Evolutionary conservation across 2,797 vertebrate genomes (phyloP), one percentile per base, ranked within the genome.

Genomic region (Heliangelus exortis): DNA sequence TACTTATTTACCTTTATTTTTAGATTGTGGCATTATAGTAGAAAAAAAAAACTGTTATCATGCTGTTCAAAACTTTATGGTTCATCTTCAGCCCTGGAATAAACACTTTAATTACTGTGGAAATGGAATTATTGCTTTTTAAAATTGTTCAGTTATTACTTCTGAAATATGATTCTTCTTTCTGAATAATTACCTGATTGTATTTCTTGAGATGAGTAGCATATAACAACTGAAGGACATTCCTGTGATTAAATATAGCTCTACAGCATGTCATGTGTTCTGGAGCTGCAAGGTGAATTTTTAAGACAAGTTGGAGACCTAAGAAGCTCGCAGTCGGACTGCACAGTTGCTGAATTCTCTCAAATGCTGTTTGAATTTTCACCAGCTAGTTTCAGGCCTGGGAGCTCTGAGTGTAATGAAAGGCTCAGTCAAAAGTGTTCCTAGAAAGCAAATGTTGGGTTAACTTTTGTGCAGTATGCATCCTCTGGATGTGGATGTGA

Each of bases 1-100:
- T 77, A 15, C 47, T 81, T 90, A 61, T 72, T 92, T 79, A 21
- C 73, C 39, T 68, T 89, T 94, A 48, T 75, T 89, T 94, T 93
- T 84, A 68, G 62, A 36, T 36, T 72, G 22, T 75, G 58, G 65
- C 41, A 39, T 51, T 75, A 36, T 77, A 78, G 31, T 21, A 31
- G 66, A 65, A 93, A 77, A 47, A 10, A 81, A 92, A 93, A 83
- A 15, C 12, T 75, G 39, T 43, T 69, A 73, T 62, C 13, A 3
- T 58, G 39, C 54, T 81, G 31, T 86, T 93, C 51, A 62, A 88
- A 88, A 78, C 33, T 61, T 88, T 89, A 86, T 25, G 75, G 26
- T 45, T 77, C 15, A 13, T 85, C 58, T 86, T 90, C 77, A 83
- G 17, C 73, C 12, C 54, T 68, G 34, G 51, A 74, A 68, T 90